Base-by-base conservation (phyloP, 1,140 invertebrate genomes). In the Bombus fervidus region DNA sequence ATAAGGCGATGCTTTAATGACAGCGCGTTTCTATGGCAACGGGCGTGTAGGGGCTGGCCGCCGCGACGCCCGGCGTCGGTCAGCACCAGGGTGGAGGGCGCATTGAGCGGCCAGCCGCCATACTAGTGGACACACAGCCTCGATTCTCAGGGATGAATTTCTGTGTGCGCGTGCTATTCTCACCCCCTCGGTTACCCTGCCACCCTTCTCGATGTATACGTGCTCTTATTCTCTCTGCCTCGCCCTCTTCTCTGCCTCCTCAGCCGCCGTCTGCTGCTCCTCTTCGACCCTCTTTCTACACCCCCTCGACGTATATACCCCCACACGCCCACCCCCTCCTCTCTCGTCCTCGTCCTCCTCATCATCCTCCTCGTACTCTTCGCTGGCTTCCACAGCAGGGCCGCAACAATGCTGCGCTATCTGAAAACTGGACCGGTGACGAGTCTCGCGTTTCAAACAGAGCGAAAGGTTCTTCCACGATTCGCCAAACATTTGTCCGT, bases 1-100 rank as follows among this genome's bases (percentile, higher is more conserved):
- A 95, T 95, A 95, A 95, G 95, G 95, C 95, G 95, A 95, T 95
- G 95, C 94, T 95, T 95, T 95, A 95, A 95, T 95, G 95, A 95
- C 95, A 95, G 92, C 93, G 92, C 87, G 94, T 95, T 92, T 88
- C 94, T 91, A 94, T 95, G 93, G 94, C 86, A 94, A 94, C 94
- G 91, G 92, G 91, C 90, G 91, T 92, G 91, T 93, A 93, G 94
- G 94, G 94, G 92, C 92, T 92, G 94, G 94, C 92, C 93, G 93
- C 92, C 94, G 94, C 94, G 93, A 94, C 93, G 94, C 94, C 92
- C 92, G 94, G 93, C 94, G 93, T 94, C 94, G 94, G 94, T 95
- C 94, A 94, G 93, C 92, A 87, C 76, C 87, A 83, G 86, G 86
- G 87, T 88, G 90, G 85, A 91, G 90, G 83, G 90, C 87, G 90